phyloP scores from a whole-genome alignment of 2,888 invertebrate genomes.

The Drosophila kanekoi region DNA sequence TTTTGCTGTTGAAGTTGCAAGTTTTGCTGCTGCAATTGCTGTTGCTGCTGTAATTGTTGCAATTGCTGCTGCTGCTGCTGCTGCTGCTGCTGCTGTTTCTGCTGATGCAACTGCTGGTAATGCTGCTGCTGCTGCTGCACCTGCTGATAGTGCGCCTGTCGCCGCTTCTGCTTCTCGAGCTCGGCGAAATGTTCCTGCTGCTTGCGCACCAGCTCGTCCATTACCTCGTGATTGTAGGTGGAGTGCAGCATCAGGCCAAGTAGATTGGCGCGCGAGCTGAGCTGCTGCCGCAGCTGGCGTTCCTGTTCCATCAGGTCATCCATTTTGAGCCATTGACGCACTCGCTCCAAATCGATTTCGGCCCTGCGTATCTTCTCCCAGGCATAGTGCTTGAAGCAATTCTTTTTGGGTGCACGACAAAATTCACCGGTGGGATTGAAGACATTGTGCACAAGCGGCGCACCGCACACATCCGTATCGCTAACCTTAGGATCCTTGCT shows the following conservation, averaged over 20 bases:
- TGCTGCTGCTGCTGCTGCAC: slow-evolving; percentile 51
- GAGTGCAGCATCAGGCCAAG: slow-evolving; percentile 98
- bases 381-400: slow-evolving; percentile 95
- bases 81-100: slow-evolving; percentile 21
- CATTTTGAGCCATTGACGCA: slow-evolving; percentile 95
- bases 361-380: slow-evolving; percentile 98
- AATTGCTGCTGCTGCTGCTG: slow-evolving; percentile 9
- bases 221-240: slow-evolving; percentile 96
- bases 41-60: not conserved
- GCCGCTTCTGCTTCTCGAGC: slow-evolving; percentile 65
- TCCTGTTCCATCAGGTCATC: slow-evolving; percentile 98
- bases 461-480: slow-evolving; percentile 96
- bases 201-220: slow-evolving; percentile 88
- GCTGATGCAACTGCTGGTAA: slow-evolving; percentile 21
- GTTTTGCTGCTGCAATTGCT: not conserved
- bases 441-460: slow-evolving; percentile 93
- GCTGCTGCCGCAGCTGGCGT: slow-evolving; percentile 90
- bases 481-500: slow-evolving; percentile 96
- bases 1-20: slow-evolving; percentile 7
- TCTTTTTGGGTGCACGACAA: slow-evolving; percentile 94
- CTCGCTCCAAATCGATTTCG: slow-evolving; percentile 97
- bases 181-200: slow-evolving; percentile 81
- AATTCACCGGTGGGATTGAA: slow-evolving; percentile 94
- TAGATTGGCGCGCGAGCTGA: slow-evolving; percentile 94
- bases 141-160: slow-evolving; percentile 52